Base-by-base conservation (phyloP, 1,140 invertebrate species). In the Eriosoma lanigerum region DNA sequence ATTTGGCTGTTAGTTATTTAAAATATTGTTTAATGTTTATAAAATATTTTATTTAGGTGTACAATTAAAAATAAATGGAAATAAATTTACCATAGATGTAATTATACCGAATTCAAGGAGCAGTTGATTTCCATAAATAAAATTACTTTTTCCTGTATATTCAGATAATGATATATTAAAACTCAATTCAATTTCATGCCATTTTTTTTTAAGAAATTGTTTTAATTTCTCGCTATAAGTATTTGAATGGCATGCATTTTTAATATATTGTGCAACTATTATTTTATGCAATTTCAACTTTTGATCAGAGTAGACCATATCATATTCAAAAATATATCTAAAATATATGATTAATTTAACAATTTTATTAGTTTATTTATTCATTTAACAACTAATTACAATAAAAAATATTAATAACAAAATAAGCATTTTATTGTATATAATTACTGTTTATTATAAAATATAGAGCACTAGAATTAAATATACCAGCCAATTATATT, bases 311-410 rank as follows among this genome's bases (percentile, higher is more conserved):
- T 68, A 13, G 13, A 46, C 21, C 4, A 46, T 48, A 29, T 68
- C 44, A 68, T 10, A 46, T 8, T 48, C 38, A 68, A 68, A 68
- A 24, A 68, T 44, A 68, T 13, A 68, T 26, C 38, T 68, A 21
- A 68, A 68, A 68, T 32, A 46, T 46, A n/a, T n/a, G n/a, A 54
- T 4, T 54, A 54, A 54, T 4, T 19, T n/a, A 54, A 5, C n/a
- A 38, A 38, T 38, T 4, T 3, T 38, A 38, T 38, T 38, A 38
- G 32, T 8, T 38, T 38, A 38, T 4, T 38, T 38, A 38, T 4
- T 38, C 8, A 38, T n/a, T n/a, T n/a, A n/a, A n/a, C n/a, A n/a
- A n/a, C n/a, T n/a, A n/a, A n/a, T n/a, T 38, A 38, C 32, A 38
- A 3, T 38, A 38, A 4, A 4, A 8, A 38, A 38, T 8, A 38